A percentile compares a stretch with the other conserved stretches of the same genome.
These are phyloP conservation scores for Bombus sibiricus DNA, from an alignment of 1,140 invertebrate genomes.

Conservation along the genomic window DNA sequence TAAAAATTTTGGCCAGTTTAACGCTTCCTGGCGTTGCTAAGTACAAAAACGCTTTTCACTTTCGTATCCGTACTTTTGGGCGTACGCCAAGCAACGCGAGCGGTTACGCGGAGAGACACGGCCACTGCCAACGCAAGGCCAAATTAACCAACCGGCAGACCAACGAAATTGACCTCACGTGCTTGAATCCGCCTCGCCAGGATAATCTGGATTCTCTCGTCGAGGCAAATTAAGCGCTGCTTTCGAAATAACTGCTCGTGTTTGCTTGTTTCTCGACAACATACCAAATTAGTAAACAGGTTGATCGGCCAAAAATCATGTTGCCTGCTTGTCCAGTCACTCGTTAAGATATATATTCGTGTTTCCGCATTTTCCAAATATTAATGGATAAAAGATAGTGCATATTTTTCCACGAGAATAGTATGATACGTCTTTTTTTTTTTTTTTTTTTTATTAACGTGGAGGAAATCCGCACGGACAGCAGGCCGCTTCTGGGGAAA, in stretches of 20 bases:
- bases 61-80: conserved; percentile 3
- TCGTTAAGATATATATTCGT: neutral
- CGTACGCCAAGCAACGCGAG: neutral
- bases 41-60: conserved; percentile 7
- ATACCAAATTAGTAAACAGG: neutral
- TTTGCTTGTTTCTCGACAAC: no score
- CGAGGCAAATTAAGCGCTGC: conserved; percentile 10
- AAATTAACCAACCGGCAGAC: conserved; percentile 36
- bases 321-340: neutral
- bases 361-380: neutral
- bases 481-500: no score
- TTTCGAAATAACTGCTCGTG: conserved; percentile 5
- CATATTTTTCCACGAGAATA: neutral
- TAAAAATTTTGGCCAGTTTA: neutral
- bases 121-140: neutral
- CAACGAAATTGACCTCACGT: conserved; percentile 34
- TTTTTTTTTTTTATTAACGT: no score
- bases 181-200: conserved; percentile 7
- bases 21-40: neutral
- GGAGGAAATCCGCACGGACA: no score
- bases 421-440: neutral
- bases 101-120: neutral
- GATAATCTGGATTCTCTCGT: conserved; percentile 26
- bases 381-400: neutral
- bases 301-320: neutral